Conservation (phyloP, 2,113 vertebrate genomes). For the Pao palembangensis region DNA sequence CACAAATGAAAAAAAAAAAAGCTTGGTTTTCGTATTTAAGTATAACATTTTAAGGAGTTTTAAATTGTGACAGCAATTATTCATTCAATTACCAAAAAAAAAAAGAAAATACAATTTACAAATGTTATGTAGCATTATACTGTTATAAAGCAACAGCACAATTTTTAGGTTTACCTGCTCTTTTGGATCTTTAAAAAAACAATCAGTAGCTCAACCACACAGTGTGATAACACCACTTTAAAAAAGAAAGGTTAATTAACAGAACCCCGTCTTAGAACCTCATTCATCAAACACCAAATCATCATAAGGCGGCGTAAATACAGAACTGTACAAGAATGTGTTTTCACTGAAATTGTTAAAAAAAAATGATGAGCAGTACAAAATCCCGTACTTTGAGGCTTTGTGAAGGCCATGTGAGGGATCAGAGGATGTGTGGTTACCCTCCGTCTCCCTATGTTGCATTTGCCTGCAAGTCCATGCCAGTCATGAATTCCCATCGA, state of each 20-base stretch:
- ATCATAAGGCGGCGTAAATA: conserved; percentile 67
- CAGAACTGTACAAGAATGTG: conserved; percentile 57
- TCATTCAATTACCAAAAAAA: no score
- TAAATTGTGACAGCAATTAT: no score
- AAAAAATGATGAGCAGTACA: conserved; percentile 32
- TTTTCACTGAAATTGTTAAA: conserved; percentile 29
- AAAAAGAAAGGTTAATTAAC: conserved; percentile 13
- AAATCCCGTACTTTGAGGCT: conserved; percentile 49
- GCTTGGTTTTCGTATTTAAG: no score
- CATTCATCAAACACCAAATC: conserved; percentile 32
- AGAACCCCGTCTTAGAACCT: conserved; percentile 13
- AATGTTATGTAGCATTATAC: no score
- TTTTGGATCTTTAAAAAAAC: not conserved
- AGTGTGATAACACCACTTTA: conserved; percentile 6
- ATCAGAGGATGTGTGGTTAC: conserved; percentile 14
- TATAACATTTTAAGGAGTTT: no score
- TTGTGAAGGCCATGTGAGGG: conserved; percentile 25
- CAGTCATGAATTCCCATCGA: conserved; percentile 28
- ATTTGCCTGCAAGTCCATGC: conserved; percentile 37
- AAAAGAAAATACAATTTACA: no score
- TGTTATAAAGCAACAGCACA: conserved; percentile 3
- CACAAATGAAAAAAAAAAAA: no score
- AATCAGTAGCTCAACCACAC: not conserved
- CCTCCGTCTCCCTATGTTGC: conserved; percentile 14
- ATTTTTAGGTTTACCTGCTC: not conserved